Conservation (phyloP, 1,140 invertebrate genomes). For the Lordiphosa stackelbergi region DNA sequence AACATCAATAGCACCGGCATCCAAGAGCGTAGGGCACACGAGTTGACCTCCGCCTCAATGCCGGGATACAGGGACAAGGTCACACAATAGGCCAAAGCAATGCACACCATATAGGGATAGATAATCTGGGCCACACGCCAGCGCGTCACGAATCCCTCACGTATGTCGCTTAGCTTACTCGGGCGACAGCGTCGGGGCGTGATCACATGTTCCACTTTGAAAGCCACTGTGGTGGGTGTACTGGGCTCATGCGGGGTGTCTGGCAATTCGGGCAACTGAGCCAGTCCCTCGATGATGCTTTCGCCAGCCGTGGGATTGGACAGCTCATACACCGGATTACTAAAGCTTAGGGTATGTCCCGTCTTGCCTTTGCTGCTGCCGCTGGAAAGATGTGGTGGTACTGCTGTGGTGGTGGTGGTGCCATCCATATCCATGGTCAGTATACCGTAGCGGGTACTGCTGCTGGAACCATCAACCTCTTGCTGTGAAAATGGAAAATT, state of each 20-base stretch:
- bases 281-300: slow-evolving; percentile 74
- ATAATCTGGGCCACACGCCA: slow-evolving; percentile 88
- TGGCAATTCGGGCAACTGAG: slow-evolving; percentile 71
- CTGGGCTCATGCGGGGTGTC: slow-evolving; percentile 70
- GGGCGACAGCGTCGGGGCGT: slow-evolving; percentile 79
- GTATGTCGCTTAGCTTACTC: slow-evolving; percentile 76
- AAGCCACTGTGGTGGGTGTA: slow-evolving; percentile 78
- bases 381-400: slow-evolving; percentile 28
- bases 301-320: slow-evolving; percentile 80
- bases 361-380: slow-evolving; percentile 11
- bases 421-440: slow-evolving; percentile 73
- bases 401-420: slow-evolving; percentile 77
- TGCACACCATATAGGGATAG: slow-evolving; percentile 93
- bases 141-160: slow-evolving; percentile 82
- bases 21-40: slow-evolving; percentile 89
- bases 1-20: slow-evolving; percentile 95
- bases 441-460: slow-evolving; percentile 65
- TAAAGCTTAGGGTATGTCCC: slow-evolving; percentile 75
- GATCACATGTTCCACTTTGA: slow-evolving; percentile 90
- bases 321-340: slow-evolving; percentile 89
- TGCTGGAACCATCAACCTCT: slow-evolving; percentile 58
- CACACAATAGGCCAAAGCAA: slow-evolving; percentile 90
- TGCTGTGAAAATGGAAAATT: slow-evolving; percentile 43
- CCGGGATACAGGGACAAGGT: slow-evolving; percentile 93
- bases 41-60: slow-evolving; percentile 91